Evolutionary conservation across 2,888 invertebrate genomes (phyloP).

Genomic region (Ophion obscuratus): DNA sequence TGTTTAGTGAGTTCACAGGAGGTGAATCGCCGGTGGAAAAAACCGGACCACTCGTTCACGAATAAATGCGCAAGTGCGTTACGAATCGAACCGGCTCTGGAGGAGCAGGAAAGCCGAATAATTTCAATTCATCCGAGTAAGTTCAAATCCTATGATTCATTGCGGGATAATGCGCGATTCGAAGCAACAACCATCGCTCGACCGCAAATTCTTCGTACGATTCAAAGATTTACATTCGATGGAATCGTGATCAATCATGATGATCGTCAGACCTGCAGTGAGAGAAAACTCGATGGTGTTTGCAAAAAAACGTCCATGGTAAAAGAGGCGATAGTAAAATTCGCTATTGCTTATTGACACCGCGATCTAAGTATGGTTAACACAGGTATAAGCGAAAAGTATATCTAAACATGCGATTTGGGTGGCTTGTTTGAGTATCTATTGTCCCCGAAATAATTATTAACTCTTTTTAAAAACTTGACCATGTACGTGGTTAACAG

Average conservation of each 20-base stretch:
- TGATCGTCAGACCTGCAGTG: conserved; percentile 24
- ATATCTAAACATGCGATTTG: too few species aligned
- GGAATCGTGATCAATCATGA: conserved; percentile 39
- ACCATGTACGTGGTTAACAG: too few species aligned
- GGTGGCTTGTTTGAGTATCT: too few species aligned
- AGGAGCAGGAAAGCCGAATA: conserved; percentile 67
- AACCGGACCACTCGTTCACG: conserved; percentile 70
- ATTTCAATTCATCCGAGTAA: conserved; percentile 77
- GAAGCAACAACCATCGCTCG: conserved; percentile 6
- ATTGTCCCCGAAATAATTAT: too few species aligned
- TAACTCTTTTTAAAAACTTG: too few species aligned
- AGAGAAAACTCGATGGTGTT: not conserved
- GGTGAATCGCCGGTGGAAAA: conserved; percentile 78
- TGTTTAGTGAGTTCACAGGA: conserved; percentile 62
- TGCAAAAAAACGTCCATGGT: not conserved
- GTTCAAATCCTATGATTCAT: conserved; percentile 81
- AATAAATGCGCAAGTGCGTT: conserved; percentile 74
- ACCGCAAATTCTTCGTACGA: conserved; percentile 25
- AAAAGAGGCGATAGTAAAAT: too few species aligned
- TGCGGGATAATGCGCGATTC: conserved; percentile 66
- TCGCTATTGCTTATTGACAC: too few species aligned
- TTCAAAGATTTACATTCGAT: conserved; percentile 42
- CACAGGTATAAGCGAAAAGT: too few species aligned
- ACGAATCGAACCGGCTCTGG: conserved; percentile 79
- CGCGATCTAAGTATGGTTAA: too few species aligned